Conservation (phyloP, 2,888 invertebrate species). For the Tortrix viridana region DNA sequence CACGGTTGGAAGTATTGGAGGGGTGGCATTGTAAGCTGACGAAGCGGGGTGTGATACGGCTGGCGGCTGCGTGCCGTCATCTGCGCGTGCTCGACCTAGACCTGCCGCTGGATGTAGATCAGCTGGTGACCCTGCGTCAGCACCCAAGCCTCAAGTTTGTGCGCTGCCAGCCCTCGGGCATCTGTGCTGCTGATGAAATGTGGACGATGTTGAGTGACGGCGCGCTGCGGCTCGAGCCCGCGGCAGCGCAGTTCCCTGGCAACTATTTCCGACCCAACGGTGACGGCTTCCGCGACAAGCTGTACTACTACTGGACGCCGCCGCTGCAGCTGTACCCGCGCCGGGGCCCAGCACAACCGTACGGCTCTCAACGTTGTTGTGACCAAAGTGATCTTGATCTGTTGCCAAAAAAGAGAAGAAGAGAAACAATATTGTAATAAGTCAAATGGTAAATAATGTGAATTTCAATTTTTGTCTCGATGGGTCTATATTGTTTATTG, state of each 20-base stretch:
- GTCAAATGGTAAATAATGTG: no score
- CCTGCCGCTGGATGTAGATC: conserved; percentile 29
- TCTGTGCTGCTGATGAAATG: no score
- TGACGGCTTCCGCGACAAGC: conserved; percentile 49
- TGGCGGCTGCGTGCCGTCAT: conserved; percentile 38
- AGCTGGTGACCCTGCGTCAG: conserved; percentile 12
- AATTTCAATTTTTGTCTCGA: no score
- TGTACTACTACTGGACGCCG: conserved; percentile 49
- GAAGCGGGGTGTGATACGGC: background rate
- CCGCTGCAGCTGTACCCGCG: conserved; percentile 17
- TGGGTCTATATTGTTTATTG: no score
- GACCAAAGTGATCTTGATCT: no score
- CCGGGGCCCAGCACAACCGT: background rate
- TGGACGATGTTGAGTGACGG: no score
- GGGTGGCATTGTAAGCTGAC: conserved; percentile 45
- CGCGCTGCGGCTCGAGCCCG: conserved; percentile 34
- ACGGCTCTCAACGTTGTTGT: no score
- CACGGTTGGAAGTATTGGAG: conserved; percentile 43
- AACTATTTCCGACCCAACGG: conserved; percentile 45
- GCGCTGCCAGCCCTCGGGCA: conserved; percentile 13
- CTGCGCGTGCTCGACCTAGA: conserved; percentile 42
- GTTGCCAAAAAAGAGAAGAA: no score
- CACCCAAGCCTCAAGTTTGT: conserved; percentile 12
- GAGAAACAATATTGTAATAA: no score
- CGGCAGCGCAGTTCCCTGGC: conserved; percentile 41